phyloP scores from a whole-genome alignment of 2,113 vertebrate genomes.

The Polyodon spathula region DNA sequence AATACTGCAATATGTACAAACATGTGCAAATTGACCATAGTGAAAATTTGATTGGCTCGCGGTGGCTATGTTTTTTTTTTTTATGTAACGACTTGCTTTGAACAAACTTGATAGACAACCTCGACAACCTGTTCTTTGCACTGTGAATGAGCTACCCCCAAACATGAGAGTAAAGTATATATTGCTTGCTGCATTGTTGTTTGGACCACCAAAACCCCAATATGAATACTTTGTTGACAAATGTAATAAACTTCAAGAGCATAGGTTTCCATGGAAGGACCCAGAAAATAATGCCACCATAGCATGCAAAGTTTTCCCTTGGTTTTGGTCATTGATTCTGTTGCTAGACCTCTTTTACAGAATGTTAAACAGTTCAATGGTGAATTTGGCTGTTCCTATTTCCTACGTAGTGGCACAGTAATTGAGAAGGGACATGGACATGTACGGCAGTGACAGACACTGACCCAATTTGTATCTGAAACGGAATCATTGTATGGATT shows the following conservation, averaged over 20 bases:
- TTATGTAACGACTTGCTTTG: too few relatives aligned
- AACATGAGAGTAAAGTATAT: neutral
- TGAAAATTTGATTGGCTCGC: too few relatives aligned
- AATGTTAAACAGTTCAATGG: neutral
- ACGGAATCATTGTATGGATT: neutral
- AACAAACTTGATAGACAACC: too few relatives aligned
- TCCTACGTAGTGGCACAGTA: neutral
- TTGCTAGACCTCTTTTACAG: neutral
- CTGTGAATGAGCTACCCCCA: neutral
- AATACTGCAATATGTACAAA: too few relatives aligned
- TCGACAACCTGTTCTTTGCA: too few relatives aligned
- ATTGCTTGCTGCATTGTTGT: neutral
- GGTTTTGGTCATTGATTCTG: neutral
- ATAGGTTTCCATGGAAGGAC: neutral
- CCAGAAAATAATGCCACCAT: neutral
- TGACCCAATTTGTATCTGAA: slow-evolving; percentile 13
- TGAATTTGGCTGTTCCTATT: neutral
- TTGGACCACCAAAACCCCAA: neutral
- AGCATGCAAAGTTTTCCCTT: neutral
- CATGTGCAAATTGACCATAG: too few relatives aligned
- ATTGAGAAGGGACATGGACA: neutral
- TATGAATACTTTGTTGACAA: neutral
- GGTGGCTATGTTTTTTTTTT: too few relatives aligned
- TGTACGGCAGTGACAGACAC: neutral
- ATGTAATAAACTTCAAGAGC: neutral